These are phyloP conservation scores for Picathartes gymnocephalus DNA, from an alignment of 2,113 vertebrate species.

Conservation along the genomic window DNA sequence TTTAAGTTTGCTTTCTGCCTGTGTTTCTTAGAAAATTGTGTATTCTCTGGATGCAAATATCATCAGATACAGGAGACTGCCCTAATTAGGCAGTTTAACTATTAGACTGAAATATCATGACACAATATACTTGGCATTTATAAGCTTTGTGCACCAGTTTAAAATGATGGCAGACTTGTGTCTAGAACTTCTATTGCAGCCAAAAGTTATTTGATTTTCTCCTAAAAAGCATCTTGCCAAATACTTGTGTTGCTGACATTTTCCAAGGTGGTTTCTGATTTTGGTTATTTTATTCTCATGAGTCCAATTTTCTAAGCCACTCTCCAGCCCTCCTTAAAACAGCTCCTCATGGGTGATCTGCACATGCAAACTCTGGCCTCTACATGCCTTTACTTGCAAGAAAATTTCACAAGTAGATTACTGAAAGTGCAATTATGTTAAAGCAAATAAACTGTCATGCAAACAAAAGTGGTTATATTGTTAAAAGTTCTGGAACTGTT, in stretches of 20 bases:
- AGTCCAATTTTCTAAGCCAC: neutral
- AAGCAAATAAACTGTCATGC: neutral
- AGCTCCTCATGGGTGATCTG: neutral
- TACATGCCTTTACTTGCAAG: neutral
- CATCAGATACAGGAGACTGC: neutral
- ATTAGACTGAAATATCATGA: neutral
- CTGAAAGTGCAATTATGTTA: neutral
- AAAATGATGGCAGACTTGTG: neutral
- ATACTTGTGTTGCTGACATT: neutral
- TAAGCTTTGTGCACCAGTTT: neutral
- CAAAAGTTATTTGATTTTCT: neutral
- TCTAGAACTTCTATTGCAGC: neutral
- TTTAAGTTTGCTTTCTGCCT: neutral
- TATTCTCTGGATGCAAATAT: neutral
- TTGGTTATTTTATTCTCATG: neutral
- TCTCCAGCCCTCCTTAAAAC: neutral
- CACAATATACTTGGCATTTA: neutral
- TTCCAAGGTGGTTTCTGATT: neutral
- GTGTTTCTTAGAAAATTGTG: neutral
- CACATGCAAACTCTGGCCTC: rapidly evolving
- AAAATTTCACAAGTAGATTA: neutral
- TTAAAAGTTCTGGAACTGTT: neutral
- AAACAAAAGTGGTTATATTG: neutral
- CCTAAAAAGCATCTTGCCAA: neutral
- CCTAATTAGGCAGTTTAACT: neutral